A percentile compares a stretch with the other conserved stretches of the same genome.
Conservation (phyloP, 2,888 invertebrate genomes). For the Eupithecia exiguata region DNA sequence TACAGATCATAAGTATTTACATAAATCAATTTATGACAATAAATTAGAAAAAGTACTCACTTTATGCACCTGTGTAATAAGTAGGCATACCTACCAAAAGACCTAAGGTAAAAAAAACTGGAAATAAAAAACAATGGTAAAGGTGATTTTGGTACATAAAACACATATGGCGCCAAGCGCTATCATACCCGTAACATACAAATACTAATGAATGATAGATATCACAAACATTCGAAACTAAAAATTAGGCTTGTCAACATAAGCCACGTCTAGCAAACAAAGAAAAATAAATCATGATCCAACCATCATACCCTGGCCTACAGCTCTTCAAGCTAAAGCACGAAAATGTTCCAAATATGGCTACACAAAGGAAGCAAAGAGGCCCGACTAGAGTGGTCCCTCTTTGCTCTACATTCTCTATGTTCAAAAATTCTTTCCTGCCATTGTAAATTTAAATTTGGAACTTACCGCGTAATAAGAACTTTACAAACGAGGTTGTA, state of each 20-base stretch:
- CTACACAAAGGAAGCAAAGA: slow-evolving; percentile 69
- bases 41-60: background rate
- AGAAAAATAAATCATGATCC: slow-evolving; percentile 73
- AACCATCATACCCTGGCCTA: slow-evolving; percentile 53
- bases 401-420: slow-evolving; percentile 61
- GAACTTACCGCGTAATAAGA: slow-evolving; percentile 53
- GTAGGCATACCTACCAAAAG: background rate
- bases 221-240: slow-evolving; percentile 49
- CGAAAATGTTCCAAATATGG: slow-evolving; percentile 50
- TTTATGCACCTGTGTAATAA: background rate
- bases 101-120: background rate
- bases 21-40: background rate
- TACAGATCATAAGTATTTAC: background rate
- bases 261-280: slow-evolving; percentile 76
- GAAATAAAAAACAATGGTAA: too few relatives aligned
- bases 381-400: slow-evolving; percentile 56
- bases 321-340: slow-evolving; percentile 54
- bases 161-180: background rate
- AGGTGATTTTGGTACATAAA: background rate
- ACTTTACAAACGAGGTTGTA: slow-evolving; percentile 34
- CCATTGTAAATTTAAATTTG: slow-evolving; percentile 61
- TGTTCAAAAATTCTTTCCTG: slow-evolving; percentile 59
- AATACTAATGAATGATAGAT: slow-evolving; percentile 6
- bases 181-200: background rate
- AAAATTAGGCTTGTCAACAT: slow-evolving; percentile 73